phyloP scores from a whole-genome alignment of 1,140 invertebrate species.

The Phthorimaea operculella region DNA sequence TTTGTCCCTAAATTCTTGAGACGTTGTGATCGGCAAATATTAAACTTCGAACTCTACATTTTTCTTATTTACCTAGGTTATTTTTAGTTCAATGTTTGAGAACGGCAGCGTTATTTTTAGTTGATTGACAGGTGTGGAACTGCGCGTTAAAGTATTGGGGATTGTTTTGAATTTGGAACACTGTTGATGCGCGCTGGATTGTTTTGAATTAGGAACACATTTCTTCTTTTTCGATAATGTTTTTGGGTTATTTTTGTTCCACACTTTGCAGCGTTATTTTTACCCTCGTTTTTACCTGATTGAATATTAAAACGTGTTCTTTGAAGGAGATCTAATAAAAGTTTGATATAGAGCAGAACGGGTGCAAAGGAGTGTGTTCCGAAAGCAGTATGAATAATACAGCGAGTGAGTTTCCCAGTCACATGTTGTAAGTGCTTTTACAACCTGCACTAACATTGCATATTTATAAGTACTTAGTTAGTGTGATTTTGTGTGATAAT shows the following conservation, averaged over 20 bases:
- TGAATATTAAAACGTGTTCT: neutral
- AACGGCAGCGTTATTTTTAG: too few species aligned
- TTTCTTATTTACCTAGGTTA: too few species aligned
- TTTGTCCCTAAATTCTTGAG: conserved; percentile 16
- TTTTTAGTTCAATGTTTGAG: too few species aligned
- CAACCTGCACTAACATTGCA: too few species aligned
- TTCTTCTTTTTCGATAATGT: neutral
- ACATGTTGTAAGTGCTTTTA: too few species aligned
- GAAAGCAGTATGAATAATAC: conserved; percentile 2
- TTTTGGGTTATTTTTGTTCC: neutral
- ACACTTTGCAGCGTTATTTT: neutral
- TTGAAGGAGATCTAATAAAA: conserved; percentile 1
- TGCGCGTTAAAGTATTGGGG: too few species aligned
- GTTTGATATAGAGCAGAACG: neutral
- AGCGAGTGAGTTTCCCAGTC: conserved; percentile 1
- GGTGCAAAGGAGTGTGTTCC: neutral
- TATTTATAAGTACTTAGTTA: too few species aligned
- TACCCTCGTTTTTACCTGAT: neutral
- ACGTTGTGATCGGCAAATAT: neutral
- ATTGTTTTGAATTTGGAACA: too few species aligned
- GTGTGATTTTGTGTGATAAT: too few species aligned
- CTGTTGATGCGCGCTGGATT: neutral
- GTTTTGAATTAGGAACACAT: neutral
- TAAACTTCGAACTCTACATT: neutral
- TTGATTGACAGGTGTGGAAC: too few species aligned